These are phyloP conservation scores for Kryptolebias marmoratus DNA, from an alignment of 2,113 vertebrate species.

Conservation along the genomic window DNA sequence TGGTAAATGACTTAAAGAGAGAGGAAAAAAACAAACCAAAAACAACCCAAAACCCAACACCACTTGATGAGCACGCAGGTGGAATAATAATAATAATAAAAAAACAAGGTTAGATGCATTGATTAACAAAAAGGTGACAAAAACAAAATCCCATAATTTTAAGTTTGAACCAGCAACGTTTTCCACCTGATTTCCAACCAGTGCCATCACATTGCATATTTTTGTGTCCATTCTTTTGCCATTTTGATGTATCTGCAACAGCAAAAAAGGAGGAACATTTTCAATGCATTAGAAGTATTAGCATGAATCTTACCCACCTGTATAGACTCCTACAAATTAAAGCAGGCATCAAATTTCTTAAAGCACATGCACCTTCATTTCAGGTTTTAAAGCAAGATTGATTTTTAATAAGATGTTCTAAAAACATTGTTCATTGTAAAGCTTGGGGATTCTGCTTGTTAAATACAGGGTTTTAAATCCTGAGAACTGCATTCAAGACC, in stretches of 20 bases:
- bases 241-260: constrained; percentile 93
- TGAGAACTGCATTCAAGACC: no score
- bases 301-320: no score
- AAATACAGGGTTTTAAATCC: no score
- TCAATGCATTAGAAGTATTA: no score
- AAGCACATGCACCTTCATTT: no score
- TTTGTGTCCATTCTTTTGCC: constrained; percentile 99
- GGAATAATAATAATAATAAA: constrained; percentile 7
- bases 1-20: constrained; percentile 48
- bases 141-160: constrained; percentile 88
- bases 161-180: constrained; percentile 95
- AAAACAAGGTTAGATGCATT: constrained; percentile 51
- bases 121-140: constrained; percentile 47
- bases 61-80: constrained; percentile 66
- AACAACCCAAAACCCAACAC: no score
- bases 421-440: no score
- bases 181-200: constrained; percentile 86
- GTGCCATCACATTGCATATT: constrained; percentile 98
- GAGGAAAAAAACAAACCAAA: constrained; percentile 39
- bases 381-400: no score
- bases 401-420: no score
- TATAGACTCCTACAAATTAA: no score
- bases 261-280: background rate
- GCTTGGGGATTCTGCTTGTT: no score
- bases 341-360: no score